Percentiles rank a stretch among this genome's conserved stretches.
Evolutionary conservation across 2,888 invertebrate species (phyloP).

Genomic region (Trachelus iudaicus): DNA sequence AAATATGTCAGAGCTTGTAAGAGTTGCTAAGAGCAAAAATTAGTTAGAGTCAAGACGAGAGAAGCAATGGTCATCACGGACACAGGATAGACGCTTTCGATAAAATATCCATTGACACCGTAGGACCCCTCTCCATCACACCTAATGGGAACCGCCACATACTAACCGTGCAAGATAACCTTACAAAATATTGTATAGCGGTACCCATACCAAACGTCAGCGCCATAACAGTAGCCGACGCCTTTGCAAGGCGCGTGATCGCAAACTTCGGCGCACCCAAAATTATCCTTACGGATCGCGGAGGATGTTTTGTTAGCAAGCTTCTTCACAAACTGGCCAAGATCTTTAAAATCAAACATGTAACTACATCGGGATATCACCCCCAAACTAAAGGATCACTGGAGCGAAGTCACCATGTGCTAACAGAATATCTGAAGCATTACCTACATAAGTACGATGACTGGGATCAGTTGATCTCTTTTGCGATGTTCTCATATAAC

Average conservation of each 20-base stretch:
- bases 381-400: conserved; percentile 23
- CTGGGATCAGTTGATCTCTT: no score
- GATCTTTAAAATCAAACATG: conserved; percentile 20
- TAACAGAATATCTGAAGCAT: no score
- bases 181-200: no score
- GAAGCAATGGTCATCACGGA: conserved; percentile 13
- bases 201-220: neutral
- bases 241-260: conserved; percentile 11
- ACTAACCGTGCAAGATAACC: no score
- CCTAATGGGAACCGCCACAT: no score
- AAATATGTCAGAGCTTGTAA: no score
- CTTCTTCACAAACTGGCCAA: conserved; percentile 16
- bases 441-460: no score
- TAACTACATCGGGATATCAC: conserved; percentile 14
- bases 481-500: no score
- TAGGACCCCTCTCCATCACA: no score
- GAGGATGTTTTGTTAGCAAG: conserved; percentile 13
- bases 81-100: conserved; percentile 14
- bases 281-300: conserved; percentile 20
- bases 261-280: conserved; percentile 10
- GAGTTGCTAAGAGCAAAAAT: no score
- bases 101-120: conserved; percentile 11
- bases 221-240: conserved; percentile 13
- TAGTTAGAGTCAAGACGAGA: no score
- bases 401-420: conserved; percentile 9